These are phyloP conservation scores for Lathronympha strigana DNA, from an alignment of 2,888 invertebrate genomes.

Conservation along the genomic window DNA sequence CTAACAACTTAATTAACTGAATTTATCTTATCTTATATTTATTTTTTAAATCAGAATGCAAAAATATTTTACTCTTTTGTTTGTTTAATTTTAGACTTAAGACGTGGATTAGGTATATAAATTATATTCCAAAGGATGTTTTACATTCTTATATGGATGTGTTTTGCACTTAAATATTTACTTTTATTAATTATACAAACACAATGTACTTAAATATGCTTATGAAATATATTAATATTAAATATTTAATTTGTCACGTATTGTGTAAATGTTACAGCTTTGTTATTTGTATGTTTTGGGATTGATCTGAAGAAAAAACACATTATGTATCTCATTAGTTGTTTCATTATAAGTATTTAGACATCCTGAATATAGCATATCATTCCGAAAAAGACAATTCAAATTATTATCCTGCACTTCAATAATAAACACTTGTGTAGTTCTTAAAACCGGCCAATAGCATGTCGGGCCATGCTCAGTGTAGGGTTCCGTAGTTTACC, in stretches of 20 bases:
- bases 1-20: too few relatives aligned
- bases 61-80: too few relatives aligned
- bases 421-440: too few relatives aligned
- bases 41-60: too few relatives aligned
- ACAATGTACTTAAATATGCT: slow-evolving; percentile 15
- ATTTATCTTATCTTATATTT: too few relatives aligned
- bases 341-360: slow-evolving; percentile 2
- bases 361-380: too few relatives aligned
- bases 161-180: not conserved
- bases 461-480: too few relatives aligned
- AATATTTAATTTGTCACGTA: slow-evolving; percentile 17
- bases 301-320: slow-evolving; percentile 26
- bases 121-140: not conserved
- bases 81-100: not conserved
- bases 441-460: too few relatives aligned
- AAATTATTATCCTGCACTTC: too few relatives aligned
- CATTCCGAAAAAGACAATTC: too few relatives aligned
- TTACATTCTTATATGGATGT: not conserved
- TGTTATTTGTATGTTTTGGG: slow-evolving; percentile 16
- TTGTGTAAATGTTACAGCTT: slow-evolving; percentile 24
- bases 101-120: not conserved
- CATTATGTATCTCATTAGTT: slow-evolving; percentile 7
- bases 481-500: too few relatives aligned
- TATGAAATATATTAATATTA: slow-evolving; percentile 8
- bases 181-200: slow-evolving; percentile 2